These are phyloP conservation scores for Manis crassicaudata DNA, from an alignment of 2,797 vertebrate species.

Conservation along the genomic window DNA sequence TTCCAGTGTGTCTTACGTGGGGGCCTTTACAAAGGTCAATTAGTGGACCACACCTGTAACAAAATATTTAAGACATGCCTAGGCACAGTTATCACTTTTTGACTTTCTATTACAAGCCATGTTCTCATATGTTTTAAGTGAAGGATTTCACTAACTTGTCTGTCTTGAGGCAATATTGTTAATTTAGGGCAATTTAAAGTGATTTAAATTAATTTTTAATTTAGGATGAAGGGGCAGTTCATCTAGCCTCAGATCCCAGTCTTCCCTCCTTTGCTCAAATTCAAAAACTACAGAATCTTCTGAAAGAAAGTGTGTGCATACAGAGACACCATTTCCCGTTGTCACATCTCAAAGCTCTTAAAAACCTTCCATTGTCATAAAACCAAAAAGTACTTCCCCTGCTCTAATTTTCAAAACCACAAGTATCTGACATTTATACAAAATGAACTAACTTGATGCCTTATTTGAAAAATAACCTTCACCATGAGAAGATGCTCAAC, in stretches of 20 bases:
- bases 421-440: not conserved
- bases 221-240: not conserved
- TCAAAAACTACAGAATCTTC: not conserved
- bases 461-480: conserved; percentile 1
- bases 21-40: conserved; percentile 97
- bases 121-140: not conserved
- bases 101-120: not conserved
- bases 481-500: too few relatives aligned
- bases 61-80: conserved; percentile 22
- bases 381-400: not conserved
- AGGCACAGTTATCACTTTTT: not conserved
- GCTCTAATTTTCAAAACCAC: not conserved
- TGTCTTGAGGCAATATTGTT: not conserved
- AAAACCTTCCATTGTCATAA: not conserved
- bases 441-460: not conserved
- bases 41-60: conserved; percentile 92
- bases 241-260: not conserved
- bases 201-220: conserved; percentile 13
- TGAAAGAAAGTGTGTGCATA: not conserved
- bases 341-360: not conserved
- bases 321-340: not conserved
- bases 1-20: conserved; percentile 96
- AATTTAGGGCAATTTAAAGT: not conserved
- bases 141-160: not conserved
- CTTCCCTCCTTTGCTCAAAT: not conserved